Conservation (phyloP, 2,888 invertebrate species). For the Chouioia cunea region DNA sequence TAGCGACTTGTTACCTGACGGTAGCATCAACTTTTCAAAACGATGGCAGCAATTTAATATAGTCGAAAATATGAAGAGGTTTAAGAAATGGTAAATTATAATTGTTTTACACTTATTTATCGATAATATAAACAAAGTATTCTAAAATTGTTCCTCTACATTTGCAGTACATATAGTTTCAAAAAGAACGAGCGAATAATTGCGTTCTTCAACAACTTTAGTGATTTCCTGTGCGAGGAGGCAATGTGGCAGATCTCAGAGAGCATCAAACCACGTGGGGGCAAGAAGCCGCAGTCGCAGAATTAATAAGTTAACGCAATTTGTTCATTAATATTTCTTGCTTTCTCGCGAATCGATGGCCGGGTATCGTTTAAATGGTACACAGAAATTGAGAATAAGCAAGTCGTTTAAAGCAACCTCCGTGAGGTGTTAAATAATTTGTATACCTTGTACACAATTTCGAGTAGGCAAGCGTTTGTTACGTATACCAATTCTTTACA, state of each 20-base stretch:
- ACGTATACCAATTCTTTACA: constrained; percentile 39
- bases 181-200: constrained; percentile 95
- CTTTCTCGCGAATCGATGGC: constrained; percentile 16
- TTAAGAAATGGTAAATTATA: constrained; percentile 89
- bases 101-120: not conserved
- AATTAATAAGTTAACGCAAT: constrained; percentile 53
- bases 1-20: constrained; percentile 88
- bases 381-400: constrained; percentile 25
- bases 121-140: not conserved
- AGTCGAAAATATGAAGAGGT: constrained; percentile 97
- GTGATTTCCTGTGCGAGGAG: constrained; percentile 95
- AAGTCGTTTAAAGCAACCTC: constrained; percentile 52
- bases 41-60: constrained; percentile 99
- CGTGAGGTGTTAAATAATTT: constrained; percentile 54
- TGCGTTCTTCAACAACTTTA: constrained; percentile 96
- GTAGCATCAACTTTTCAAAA: constrained; percentile 94
- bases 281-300: constrained; percentile 70
- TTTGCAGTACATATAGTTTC: constrained; percentile 88
- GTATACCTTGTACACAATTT: constrained; percentile 43
- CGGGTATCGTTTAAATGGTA: constrained; percentile 6
- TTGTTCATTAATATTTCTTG: constrained; percentile 2
- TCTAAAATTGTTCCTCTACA: constrained; percentile 29
- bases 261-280: constrained; percentile 91
- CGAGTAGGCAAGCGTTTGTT: constrained; percentile 39
- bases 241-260: constrained; percentile 99